Percentiles rank a stretch among this genome's conserved stretches.
These are phyloP conservation scores for Artemisiospiza belli DNA, from an alignment of 2,113 vertebrate species.

Conservation along the genomic window DNA sequence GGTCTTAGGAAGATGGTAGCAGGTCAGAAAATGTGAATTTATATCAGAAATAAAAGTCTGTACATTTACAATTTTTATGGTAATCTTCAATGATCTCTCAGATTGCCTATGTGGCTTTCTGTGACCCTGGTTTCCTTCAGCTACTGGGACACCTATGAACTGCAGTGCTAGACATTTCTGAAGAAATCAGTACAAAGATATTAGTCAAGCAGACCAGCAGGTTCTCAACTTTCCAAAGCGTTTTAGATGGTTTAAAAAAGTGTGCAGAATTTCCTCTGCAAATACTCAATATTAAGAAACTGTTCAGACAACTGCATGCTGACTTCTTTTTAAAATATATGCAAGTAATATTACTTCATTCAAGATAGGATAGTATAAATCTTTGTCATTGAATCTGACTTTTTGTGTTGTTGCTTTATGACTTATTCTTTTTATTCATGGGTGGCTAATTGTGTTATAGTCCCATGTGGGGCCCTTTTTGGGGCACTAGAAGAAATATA, in stretches of 20 bases:
- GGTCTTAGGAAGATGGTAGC: neutral
- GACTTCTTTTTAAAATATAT: neutral
- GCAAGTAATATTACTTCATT: neutral
- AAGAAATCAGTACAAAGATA: neutral
- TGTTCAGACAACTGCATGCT: neutral
- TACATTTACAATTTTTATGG: neutral
- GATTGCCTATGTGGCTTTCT: neutral
- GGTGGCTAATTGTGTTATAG: neutral
- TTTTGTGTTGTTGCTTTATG: neutral
- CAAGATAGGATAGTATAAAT: neutral
- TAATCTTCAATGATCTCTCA: neutral
- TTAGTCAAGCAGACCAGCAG: neutral
- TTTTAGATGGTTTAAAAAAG: neutral
- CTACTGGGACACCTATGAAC: neutral
- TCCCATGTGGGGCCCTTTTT: neutral
- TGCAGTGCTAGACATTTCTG: neutral
- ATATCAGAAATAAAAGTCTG: neutral
- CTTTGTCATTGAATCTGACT: neutral
- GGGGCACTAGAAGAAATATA: neutral
- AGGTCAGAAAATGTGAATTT: neutral
- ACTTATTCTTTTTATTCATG: neutral
- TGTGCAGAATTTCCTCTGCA: neutral
- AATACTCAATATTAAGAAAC: neutral
- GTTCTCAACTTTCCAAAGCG: neutral
- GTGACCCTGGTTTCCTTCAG: neutral